These are phyloP conservation scores for Drosophila neotestacea DNA, from an alignment of 2,888 invertebrate genomes.

Conservation along the genomic window DNA sequence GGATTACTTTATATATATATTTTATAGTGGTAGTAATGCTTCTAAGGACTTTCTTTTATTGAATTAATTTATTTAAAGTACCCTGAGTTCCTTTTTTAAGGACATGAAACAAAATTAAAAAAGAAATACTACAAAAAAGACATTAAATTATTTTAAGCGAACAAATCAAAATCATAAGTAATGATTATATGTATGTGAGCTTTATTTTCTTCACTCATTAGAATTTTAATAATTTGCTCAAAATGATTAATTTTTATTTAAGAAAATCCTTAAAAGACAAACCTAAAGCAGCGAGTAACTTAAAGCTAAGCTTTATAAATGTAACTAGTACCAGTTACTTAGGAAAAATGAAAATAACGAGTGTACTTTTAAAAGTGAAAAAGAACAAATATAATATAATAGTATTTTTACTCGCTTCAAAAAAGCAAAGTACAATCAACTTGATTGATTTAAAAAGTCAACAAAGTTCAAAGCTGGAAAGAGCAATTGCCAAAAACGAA, in stretches of 20 bases:
- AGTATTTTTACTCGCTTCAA: background rate
- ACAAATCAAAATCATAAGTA: no score
- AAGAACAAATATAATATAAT: background rate
- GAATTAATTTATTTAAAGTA: no score
- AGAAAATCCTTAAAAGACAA: background rate
- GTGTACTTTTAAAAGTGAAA: background rate
- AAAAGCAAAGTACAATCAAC: slow-evolving; percentile 1
- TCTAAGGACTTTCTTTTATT: no score
- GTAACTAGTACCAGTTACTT: background rate
- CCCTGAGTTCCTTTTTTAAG: no score
- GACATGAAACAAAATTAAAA: no score
- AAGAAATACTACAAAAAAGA: no score
- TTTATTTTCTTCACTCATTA: no score
- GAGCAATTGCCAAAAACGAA: slow-evolving; percentile 14
- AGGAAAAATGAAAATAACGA: background rate
- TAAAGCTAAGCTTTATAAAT: background rate
- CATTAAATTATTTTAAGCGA: no score
- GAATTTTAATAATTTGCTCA: no score
- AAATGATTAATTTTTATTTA: no score
- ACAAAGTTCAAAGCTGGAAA: slow-evolving; percentile 9
- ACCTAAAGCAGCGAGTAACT: background rate
- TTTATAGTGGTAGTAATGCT: background rate
- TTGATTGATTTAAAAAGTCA: slow-evolving; percentile 8
- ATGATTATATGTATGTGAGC: no score
- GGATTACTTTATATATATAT: background rate